Evolutionary conservation across 1,140 invertebrate genomes (phyloP), one percentile per base, ranked within the genome.

Genomic region (Subanguina moxae): DNA sequence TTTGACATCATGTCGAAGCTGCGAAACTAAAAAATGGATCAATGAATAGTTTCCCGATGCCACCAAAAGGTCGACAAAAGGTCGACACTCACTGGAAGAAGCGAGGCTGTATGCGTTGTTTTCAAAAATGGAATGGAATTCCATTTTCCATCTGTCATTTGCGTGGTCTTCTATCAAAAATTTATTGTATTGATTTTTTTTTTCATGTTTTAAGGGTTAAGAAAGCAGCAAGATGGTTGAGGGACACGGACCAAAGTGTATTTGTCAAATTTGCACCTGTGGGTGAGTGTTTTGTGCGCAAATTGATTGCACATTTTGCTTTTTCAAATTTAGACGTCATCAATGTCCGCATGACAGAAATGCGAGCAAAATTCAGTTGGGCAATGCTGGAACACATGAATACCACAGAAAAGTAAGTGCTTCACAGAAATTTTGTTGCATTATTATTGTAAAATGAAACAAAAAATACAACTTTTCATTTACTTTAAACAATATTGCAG

Each of bases 201-300:
- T n/a, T n/a, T n/a, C n/a, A n/a, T n/a, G n/a, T n/a, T n/a, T n/a
- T n/a, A n/a, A n/a, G 13, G 23, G 59, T 64, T 64, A 1, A 21
- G 17, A 21, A 1, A 1, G 13, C 21, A 13, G 25, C 8, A 19
- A 19, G 17, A 66, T 67, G 62, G 65, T 67, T 32, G 11, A 66
- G 27, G 23, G 65, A 66, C 72, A 74, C 46, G 72, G 72, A 21
- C 61, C 72, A 21, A 73, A 74, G 56, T 74, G 72, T 52, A 75
- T 74, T 61, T 74, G 72, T 67, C 72, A 74, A 64, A 69, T 74
- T n/a, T 74, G 72, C 73, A 74, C 72, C n/a, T 74, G 72, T 63
- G 72, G 72, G 73, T 74, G 61, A 74, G 57, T 15, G 45, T 21
- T 57, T 19, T 25, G 48, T 52, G 23, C 1, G 23, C n/a, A 23